Base-by-base conservation (phyloP, 2,888 invertebrate species). In the Shargacucullia verbasci region DNA sequence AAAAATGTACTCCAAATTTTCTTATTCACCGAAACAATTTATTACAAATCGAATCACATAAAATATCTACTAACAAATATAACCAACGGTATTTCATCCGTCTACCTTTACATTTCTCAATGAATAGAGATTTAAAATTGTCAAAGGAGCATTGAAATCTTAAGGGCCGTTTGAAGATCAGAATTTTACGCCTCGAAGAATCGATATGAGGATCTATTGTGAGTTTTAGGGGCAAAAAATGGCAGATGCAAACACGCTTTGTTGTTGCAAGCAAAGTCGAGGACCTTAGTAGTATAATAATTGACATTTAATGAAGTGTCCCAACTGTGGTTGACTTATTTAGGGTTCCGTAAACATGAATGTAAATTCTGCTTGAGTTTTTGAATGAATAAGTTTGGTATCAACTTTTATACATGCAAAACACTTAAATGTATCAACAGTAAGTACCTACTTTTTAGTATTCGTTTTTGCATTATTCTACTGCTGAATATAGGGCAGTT, bases 221-320 rank as follows among this genome's bases (percentile, higher is more conserved):
- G 27, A 11, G 53, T 50, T 56, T 71, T 69, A 50, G 60, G 69
- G 69, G 60, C 78, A 79, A 84, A 83, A 84, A 81, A 81, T 76
- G 71, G 84, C 90, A 89, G 89, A 89, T 90, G 81, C 73, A 85
- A 87, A 87, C 83, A 86, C 58, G 61, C 59, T 79, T 87, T 89
- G 84, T 87, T 89, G 84, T 59, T 75, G 56, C 7, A 60, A 79
- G 81, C 79, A 49, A 81, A 87, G 88, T 90, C 85, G 87, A 90
- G 89, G 78, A 79, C 78, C 73, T 61, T 80, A 66, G 75, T 79
- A 70, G 52, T 75, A 73, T 82, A 80, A 86, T 88, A 89, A 91
- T 91, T 91, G 91, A 83, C 85, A 85, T 90, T 86, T 82, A 90
- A 91, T 91, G 88, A 88, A 91, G 90, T 91, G 86, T 83, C 81